Evolutionary conservation across 2,797 vertebrate genomes (phyloP).

Genomic region (Sebastes glaucus): DNA sequence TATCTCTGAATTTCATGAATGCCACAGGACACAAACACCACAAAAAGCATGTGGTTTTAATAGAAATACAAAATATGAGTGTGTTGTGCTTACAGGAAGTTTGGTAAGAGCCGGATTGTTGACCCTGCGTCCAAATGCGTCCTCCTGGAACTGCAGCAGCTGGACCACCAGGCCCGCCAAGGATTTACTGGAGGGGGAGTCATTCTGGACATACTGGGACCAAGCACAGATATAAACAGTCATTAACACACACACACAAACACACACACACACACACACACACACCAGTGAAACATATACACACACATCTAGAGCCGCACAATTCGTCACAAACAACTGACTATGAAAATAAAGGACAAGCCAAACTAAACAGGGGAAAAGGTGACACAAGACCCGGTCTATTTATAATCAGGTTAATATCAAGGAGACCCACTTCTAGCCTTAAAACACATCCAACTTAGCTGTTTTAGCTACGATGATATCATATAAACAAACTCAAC

Average conservation of each 20-base stretch:
- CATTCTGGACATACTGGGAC: constrained; percentile 92
- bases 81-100: constrained; percentile 89
- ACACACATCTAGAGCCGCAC: neutral
- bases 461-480: neutral
- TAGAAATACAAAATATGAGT: neutral
- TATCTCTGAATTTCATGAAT: neutral
- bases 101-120: constrained; percentile 98
- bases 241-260: neutral
- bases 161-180: constrained; percentile 94
- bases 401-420: constrained; percentile 4
- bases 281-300: neutral
- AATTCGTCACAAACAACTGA: no score
- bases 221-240: neutral
- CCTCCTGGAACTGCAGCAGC: constrained; percentile 98
- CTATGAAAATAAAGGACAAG: constrained; percentile 4
- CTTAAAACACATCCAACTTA: neutral
- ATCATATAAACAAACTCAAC: neutral
- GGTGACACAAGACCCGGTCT: neutral
- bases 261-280: neutral
- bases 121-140: constrained; percentile 95
- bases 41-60: neutral
- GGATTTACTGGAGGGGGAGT: constrained; percentile 95
- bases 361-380: neutral
- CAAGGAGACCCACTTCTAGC: neutral
- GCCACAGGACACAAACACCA: neutral